A percentile compares a stretch with the other conserved stretches of the same genome.
These are phyloP conservation scores for Andrena minutula DNA, from an alignment of 2,888 invertebrate genomes.

Conservation along the genomic window DNA sequence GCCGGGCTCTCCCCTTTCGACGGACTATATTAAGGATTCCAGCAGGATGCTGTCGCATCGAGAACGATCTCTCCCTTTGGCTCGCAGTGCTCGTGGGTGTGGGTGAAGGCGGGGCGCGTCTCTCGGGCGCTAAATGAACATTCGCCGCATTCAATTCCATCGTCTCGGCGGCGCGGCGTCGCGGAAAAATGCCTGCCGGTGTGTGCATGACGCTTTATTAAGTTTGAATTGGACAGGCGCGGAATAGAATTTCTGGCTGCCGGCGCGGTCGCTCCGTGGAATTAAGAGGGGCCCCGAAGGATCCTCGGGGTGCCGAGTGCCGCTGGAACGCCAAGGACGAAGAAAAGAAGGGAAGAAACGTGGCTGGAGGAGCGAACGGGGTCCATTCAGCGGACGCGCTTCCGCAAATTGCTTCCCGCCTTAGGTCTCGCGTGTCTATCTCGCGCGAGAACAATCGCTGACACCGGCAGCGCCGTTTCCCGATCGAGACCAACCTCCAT, in stretches of 20 bases:
- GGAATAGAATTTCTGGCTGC: constrained; percentile 79
- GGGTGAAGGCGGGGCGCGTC: constrained; percentile 36
- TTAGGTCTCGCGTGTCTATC: constrained; percentile 30
- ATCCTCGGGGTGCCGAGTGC: constrained; percentile 9
- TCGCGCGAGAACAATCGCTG: constrained; percentile 58
- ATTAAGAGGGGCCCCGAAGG: constrained; percentile 64
- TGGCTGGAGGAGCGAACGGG: constrained; percentile 12
- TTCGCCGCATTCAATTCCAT: constrained; percentile 70
- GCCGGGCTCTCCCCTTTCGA: constrained; percentile 59
- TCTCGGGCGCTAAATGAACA: constrained; percentile 80
- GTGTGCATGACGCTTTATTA: constrained; percentile 83
- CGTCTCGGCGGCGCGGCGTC: constrained; percentile 29
- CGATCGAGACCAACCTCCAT: constrained; percentile 35
- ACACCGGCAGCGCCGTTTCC: constrained; percentile 10
- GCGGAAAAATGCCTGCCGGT: constrained; percentile 65
- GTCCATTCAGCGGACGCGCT: constrained; percentile 32
- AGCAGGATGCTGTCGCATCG: constrained; percentile 63
- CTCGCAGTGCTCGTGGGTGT: background rate
- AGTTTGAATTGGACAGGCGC: constrained; percentile 80
- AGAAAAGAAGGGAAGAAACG: constrained; percentile 8
- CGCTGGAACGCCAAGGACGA: constrained; percentile 4
- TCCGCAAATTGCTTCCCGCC: constrained; percentile 64
- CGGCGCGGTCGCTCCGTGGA: constrained; percentile 60
- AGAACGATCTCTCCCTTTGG: constrained; percentile 34
- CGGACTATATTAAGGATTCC: constrained; percentile 83